Evolutionary conservation across 2,888 invertebrate genomes (phyloP), one percentile per base, ranked within the genome.

Genomic region (Agrotis segetum): DNA sequence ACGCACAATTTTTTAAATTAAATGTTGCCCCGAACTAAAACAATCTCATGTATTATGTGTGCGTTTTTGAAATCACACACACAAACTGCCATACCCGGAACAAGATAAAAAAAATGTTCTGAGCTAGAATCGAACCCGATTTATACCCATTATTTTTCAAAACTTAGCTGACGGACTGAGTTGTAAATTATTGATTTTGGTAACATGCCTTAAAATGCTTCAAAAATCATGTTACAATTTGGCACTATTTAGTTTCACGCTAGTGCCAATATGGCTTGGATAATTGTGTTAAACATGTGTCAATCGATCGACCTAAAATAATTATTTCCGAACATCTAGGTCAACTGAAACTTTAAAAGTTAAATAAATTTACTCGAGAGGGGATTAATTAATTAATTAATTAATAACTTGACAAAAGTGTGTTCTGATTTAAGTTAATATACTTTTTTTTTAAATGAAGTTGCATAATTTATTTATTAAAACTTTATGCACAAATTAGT

Each of bases 381-480:
- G 2, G 13, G n/a, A 34, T 34, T n/a, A n/a, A n/a, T 34, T 56
- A 70, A 29, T 68, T 60, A 59, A 46, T 46, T 60, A 3, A n/a
- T n/a, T n/a, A n/a, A n/a, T 13, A 34, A 68, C n/a, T 68, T 47
- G 34, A n/a, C 14, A 34, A 49, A n/a, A 67, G 7, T 17, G 49
- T 34, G 46, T 60, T 29, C 16, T 21, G 29, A 21, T 69, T 29
- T 70, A 29, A 56, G 19, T 21, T 13, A 34, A n/a, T n/a, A n/a
- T n/a, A n/a, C n/a, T n/a, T n/a, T n/a, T n/a, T n/a, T n/a, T n/a
- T n/a, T n/a, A n/a, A n/a, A n/a, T n/a, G n/a, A n/a, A 19, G 3
- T 2, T 9, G 21, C 9, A 7, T 24, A 24, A 24, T 24, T 24
- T 24, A 24, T 24, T 24, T 24, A 2, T 24, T 24, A 24, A n/a